Percentiles rank a stretch among this genome's conserved stretches.
Conservation (phyloP, 2,888 invertebrate species). For the Tethea ocularis region DNA sequence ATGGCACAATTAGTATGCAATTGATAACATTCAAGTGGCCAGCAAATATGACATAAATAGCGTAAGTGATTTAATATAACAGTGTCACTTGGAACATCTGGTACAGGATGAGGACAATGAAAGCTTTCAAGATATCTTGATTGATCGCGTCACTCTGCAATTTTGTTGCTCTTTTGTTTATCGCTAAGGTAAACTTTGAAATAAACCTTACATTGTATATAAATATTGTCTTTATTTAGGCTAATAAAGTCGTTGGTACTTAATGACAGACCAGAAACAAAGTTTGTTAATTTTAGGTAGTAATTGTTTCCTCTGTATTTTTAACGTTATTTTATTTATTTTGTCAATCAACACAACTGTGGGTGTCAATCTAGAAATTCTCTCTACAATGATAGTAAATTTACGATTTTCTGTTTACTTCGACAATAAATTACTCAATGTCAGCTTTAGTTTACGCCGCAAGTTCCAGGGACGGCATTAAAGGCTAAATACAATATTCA, state of each 20-base stretch:
- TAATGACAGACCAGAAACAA: not conserved
- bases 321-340: not conserved
- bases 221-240: not conserved
- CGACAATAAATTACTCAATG: not conserved
- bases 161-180: slow-evolving; percentile 30
- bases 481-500: not conserved
- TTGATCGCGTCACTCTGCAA: slow-evolving; percentile 35
- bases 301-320: not conserved
- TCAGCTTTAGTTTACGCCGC: not conserved
- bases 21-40: slow-evolving; percentile 42
- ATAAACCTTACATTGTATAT: not conserved
- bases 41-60: slow-evolving; percentile 49
- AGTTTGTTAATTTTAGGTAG: not conserved
- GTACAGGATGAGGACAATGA: slow-evolving; percentile 60
- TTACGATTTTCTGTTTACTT: not conserved
- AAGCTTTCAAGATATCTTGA: slow-evolving; percentile 54
- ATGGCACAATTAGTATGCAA: slow-evolving; percentile 49
- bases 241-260: not conserved
- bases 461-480: not conserved
- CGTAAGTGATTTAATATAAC: slow-evolving; percentile 50
- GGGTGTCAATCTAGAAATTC: not conserved
- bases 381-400: not conserved
- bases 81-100: slow-evolving; percentile 49
- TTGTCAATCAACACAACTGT: not conserved
- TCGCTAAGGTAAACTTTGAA: slow-evolving; percentile 1